Evolutionary conservation across 2,888 invertebrate genomes (phyloP).

Genomic region (Drosophila hawaiiensis): DNA sequence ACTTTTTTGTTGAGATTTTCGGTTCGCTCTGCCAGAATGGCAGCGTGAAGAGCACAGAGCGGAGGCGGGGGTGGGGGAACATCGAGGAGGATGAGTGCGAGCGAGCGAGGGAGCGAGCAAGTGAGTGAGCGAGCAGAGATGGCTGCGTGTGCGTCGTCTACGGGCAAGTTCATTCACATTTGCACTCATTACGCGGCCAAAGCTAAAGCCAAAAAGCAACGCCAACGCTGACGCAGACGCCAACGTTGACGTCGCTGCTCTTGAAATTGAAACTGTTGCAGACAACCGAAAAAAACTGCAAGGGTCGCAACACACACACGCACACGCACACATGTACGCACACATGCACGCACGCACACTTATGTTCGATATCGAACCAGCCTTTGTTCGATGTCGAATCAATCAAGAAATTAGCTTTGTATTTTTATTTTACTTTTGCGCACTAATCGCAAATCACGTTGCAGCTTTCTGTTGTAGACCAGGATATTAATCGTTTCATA

Average conservation of each 20-base stretch:
- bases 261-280: conserved; percentile 55
- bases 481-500: background rate
- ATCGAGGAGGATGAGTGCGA: conserved; percentile 33
- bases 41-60: background rate
- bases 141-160: conserved; percentile 70
- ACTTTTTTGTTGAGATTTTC: conserved; percentile 42
- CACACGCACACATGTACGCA: background rate
- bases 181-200: conserved; percentile 82
- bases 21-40: conserved; percentile 38
- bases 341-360: background rate
- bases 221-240: conserved; percentile 17
- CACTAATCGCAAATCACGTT: conserved; percentile 44
- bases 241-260: conserved; percentile 43
- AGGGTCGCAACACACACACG: conserved; percentile 2
- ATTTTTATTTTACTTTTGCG: background rate
- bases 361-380: conserved; percentile 12
- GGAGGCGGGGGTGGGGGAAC: background rate
- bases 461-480: conserved; percentile 37
- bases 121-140: conserved; percentile 42
- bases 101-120: conserved; percentile 11
- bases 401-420: background rate
- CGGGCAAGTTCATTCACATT: conserved; percentile 83
- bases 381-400: background rate
- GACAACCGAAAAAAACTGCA: conserved; percentile 34
- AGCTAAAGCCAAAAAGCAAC: conserved; percentile 41